Evolutionary conservation across 1,140 invertebrate species (phyloP).

Genomic region (Neodiprion virginianus): DNA sequence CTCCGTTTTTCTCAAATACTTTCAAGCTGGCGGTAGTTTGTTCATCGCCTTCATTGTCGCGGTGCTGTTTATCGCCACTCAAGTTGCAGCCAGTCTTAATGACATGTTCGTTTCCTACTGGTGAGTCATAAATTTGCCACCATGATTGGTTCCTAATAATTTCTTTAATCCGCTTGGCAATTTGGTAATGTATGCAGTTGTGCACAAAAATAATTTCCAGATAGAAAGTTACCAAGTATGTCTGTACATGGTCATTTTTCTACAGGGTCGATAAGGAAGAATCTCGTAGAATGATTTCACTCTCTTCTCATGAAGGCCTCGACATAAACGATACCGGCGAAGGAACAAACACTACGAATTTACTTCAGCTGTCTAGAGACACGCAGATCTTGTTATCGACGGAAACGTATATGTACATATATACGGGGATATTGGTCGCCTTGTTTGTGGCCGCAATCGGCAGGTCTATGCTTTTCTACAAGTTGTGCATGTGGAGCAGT

Average conservation of each 20-base stretch:
- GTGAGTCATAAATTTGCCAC: constrained; percentile 45
- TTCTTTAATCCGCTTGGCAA: constrained; percentile 15
- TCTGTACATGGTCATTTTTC: constrained; percentile 54
- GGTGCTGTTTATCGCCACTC: constrained; percentile 65
- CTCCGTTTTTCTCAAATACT: constrained; percentile 70
- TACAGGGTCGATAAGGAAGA: constrained; percentile 50
- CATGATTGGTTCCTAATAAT: constrained; percentile 18
- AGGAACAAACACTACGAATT: no score
- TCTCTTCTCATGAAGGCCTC: not conserved
- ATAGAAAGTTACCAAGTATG: constrained; percentile 49
- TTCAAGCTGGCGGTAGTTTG: constrained; percentile 66
- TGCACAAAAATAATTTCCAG: constrained; percentile 48
- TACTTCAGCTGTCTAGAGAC: not conserved
- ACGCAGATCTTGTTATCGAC: constrained; percentile 16
- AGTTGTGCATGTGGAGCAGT: constrained; percentile 69
- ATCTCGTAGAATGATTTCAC: not conserved
- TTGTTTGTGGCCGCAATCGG: constrained; percentile 60
- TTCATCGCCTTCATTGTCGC: constrained; percentile 61
- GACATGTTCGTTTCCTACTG: constrained; percentile 75
- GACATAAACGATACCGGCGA: not conserved
- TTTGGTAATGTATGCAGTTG: constrained; percentile 52
- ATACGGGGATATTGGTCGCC: constrained; percentile 57
- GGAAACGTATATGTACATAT: constrained; percentile 61
- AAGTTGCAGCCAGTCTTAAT: constrained; percentile 68
- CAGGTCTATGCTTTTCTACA: constrained; percentile 69